phyloP scores from a whole-genome alignment of 2,113 vertebrate genomes.

The Vulpes ferrilata region DNA sequence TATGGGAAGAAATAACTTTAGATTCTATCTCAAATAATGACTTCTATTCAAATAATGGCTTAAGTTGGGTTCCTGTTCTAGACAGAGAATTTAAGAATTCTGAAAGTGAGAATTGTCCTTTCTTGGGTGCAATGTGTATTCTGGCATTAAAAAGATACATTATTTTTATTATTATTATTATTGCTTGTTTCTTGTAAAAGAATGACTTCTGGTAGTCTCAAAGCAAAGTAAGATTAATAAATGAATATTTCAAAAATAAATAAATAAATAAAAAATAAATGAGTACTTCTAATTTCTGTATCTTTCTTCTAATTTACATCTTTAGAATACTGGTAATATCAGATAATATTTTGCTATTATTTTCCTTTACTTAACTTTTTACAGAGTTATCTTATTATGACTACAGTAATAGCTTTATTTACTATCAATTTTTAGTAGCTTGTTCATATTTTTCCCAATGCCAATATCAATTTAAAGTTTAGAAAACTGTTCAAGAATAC shows the following conservation, averaged over 20 bases:
- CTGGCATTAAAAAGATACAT: neutral
- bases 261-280: neutral
- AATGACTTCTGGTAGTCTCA: neutral
- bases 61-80: neutral
- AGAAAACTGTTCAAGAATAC: neutral
- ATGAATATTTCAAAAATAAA: neutral
- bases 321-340: neutral
- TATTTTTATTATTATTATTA: neutral
- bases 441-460: neutral
- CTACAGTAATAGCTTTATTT: neutral
- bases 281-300: neutral
- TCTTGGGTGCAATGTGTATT: neutral
- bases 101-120: neutral
- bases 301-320: neutral
- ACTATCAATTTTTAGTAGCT: neutral
- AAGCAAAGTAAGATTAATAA: conserved; percentile 17
- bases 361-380: neutral
- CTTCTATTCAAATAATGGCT: neutral
- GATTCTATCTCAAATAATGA: neutral
- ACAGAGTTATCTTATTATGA: neutral
- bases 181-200: neutral
- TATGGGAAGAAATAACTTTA: neutral
- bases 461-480: conserved; percentile 25
- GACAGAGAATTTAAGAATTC: conserved; percentile 32
- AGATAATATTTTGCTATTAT: neutral